Evolutionary conservation across 2,113 vertebrate species (phyloP), one percentile per base, ranked within the genome.

Genomic region (Oncorhynchus tshawytscha): DNA sequence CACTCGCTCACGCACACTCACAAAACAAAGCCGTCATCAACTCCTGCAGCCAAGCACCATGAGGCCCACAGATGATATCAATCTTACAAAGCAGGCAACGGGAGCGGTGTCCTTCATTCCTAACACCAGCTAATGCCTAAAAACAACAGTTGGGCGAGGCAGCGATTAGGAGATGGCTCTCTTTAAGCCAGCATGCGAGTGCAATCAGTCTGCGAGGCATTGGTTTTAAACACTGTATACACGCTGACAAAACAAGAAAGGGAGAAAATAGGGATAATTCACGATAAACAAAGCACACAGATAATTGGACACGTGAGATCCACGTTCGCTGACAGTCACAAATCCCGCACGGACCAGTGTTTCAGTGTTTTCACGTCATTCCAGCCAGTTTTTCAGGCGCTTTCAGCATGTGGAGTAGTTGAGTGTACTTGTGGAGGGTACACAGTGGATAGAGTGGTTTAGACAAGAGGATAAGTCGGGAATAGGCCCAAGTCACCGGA

Each of bases 141-240:
- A 82, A 85, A 90, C 85, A 91, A 86, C 81, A 87, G 80, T 82
- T 48, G 45, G 69, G 70, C 29, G 62, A 77, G 76, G 69, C 67
- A 59, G 22, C 67, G 83, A 85, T 74, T 77, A 86, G 81, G 85
- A 79, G 76, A 83, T 8, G 68, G 8, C 9, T 45, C 39, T 45
- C 9, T 45, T 45, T 45, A 45, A 87, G 80, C 76, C 69, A 68
- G 77, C 71, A 67, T 54, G 65, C 81, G 70, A 75, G 74, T 70
- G 82, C 81, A 90, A 90, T 90, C 86, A 86, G 75, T 74, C 84
- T 54, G 70, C 65, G 20, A 79, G 83, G 77, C 25, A 86, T 86
- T 75, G 48, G 70, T 81, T 81, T 81, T 88, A 89, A 87, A 86
- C 79, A 86, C 80, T 66, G 81, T 16, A 57, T 78, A 78, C 67